phyloP scores from a whole-genome alignment of 2,888 invertebrate genomes.

The Achlya flavicornis region DNA sequence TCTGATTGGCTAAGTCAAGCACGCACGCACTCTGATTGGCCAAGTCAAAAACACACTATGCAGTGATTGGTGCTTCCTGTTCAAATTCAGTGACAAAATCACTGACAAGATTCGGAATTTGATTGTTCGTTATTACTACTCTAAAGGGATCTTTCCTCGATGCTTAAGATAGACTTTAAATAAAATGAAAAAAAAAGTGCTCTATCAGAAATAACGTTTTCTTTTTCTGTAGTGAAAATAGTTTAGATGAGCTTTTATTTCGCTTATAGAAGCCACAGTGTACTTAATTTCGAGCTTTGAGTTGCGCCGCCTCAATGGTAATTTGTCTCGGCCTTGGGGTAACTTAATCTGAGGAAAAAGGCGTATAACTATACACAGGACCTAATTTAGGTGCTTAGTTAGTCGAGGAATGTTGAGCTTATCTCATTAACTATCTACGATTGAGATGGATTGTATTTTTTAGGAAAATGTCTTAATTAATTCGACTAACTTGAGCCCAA shows the following conservation, averaged over 20 bases:
- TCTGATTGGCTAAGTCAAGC: too few relatives aligned
- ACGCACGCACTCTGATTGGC: too few relatives aligned
- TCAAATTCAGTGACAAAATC: too few relatives aligned
- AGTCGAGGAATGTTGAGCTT: not conserved
- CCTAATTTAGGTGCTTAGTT: not conserved
- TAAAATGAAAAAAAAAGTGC: too few relatives aligned
- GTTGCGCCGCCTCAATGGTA: not conserved
- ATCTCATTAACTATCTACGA: slow-evolving; percentile 5
- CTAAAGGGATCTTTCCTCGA: too few relatives aligned
- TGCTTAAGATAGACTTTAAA: too few relatives aligned
- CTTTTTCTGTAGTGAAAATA: not conserved
- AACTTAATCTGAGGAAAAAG: not conserved
- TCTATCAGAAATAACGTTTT: not conserved
- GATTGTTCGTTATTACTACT: too few relatives aligned
- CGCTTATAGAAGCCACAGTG: not conserved
- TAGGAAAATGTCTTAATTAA: not conserved
- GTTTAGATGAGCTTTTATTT: not conserved
- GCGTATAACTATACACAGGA: not conserved
- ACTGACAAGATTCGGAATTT: too few relatives aligned
- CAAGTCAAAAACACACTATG: too few relatives aligned
- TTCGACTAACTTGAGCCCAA: not conserved
- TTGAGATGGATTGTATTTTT: not conserved
- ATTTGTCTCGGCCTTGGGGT: slow-evolving; percentile 1
- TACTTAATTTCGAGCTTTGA: not conserved
- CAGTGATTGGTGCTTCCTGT: too few relatives aligned